These are phyloP conservation scores for Microcebus griseorufus DNA, from an alignment of 2,113 vertebrate genomes.

Conservation along the genomic window DNA sequence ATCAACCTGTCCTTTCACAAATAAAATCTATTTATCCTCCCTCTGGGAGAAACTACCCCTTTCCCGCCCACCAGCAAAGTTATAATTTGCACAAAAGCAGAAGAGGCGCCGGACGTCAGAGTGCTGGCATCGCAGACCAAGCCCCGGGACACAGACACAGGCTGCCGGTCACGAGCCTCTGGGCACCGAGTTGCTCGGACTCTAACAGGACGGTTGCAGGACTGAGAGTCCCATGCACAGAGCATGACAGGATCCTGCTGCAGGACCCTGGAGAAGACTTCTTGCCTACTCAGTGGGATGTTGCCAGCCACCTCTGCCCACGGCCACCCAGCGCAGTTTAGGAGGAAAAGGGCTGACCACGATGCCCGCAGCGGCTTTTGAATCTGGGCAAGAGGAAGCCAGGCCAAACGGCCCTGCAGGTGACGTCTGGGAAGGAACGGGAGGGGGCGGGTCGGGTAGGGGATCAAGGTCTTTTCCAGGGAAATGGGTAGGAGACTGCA, in stretches of 20 bases:
- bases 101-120: not conserved
- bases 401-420: not conserved
- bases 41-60: not conserved
- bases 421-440: not conserved
- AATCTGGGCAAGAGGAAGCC: not conserved
- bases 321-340: not conserved
- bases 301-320: not conserved
- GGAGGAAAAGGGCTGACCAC: not conserved
- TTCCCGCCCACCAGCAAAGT: not conserved
- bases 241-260: not conserved
- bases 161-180: not conserved
- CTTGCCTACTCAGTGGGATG: not conserved
- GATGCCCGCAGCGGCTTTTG: not conserved
- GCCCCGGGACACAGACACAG: accelerated
- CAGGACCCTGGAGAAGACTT: not conserved
- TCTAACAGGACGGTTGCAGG: accelerated
- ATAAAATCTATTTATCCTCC: not conserved
- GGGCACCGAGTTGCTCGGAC: accelerated
- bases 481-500: not conserved
- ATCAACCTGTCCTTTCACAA: not conserved
- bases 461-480: not conserved
- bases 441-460: accelerated
- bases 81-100: not conserved
- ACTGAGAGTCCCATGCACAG: not conserved
- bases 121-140: not conserved